These are phyloP conservation scores for Chiridota heheva DNA, from an alignment of 35 echinoderm and acorn worm species.

Conservation along the genomic window DNA sequence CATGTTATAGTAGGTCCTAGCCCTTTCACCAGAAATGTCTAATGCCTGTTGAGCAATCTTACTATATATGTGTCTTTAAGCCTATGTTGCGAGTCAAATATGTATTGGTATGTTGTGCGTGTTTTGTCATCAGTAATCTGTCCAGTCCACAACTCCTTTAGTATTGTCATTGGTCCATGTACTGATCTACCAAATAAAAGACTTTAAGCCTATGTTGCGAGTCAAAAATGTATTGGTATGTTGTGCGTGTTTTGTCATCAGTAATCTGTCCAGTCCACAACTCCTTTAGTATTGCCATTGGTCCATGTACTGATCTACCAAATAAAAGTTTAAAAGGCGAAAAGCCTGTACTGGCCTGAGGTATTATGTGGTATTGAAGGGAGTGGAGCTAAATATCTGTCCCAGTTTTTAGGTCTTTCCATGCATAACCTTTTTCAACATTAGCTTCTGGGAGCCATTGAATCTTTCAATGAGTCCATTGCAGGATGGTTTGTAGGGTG, in stretches of 20 bases:
- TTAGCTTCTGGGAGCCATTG: slow-evolving; percentile 18
- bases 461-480: slow-evolving; percentile 49
- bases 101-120: slow-evolving; percentile 43
- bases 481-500: slow-evolving; percentile 44
- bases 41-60: no score
- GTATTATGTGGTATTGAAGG: slow-evolving; percentile 18
- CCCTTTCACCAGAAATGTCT: background rate
- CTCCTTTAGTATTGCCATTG: no score
- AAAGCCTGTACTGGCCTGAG: slow-evolving; percentile 38
- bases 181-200: slow-evolving; percentile 33
- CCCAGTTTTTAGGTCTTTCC: slow-evolving; percentile 44
- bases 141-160: slow-evolving; percentile 46
- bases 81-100: slow-evolving; percentile 40
- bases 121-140: background rate
- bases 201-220: no score
- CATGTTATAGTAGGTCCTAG: background rate
- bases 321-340: slow-evolving; percentile 41
- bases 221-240: no score
- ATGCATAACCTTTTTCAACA: slow-evolving; percentile 28
- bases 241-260: no score
- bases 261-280: no score
- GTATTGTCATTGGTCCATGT: slow-evolving; percentile 43
- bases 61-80: slow-evolving; percentile 41
- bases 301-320: no score
- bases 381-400: slow-evolving; percentile 30